A percentile compares a stretch with the other conserved stretches of the same genome.
Conservation (phyloP, 2,113 vertebrate genomes). For the Plestiodon gilberti region DNA sequence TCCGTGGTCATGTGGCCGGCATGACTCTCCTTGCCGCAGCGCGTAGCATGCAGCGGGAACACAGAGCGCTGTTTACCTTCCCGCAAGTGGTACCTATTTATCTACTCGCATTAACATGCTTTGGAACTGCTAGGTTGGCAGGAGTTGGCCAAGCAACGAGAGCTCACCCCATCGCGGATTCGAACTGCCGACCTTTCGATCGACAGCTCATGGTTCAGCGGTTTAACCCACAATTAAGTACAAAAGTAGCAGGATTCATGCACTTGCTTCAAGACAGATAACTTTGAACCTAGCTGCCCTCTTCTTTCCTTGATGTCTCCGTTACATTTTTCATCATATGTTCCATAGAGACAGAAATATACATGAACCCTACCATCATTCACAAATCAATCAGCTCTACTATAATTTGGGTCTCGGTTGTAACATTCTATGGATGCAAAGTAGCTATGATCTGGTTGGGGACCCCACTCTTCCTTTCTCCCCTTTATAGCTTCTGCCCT, state of each 20-base stretch:
- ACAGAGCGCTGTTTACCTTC: too few relatives aligned
- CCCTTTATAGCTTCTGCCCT: background rate
- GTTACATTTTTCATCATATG: background rate
- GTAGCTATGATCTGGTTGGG: background rate
- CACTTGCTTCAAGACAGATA: constrained; percentile 24
- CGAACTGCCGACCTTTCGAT: too few relatives aligned
- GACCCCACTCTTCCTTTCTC: background rate
- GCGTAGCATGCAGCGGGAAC: too few relatives aligned
- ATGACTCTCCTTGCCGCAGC: too few relatives aligned
- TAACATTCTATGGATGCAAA: background rate
- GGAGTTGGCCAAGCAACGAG: too few relatives aligned
- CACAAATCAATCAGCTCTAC: background rate
- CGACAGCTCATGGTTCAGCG: too few relatives aligned
- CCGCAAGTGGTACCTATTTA: too few relatives aligned
- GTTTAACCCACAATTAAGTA: background rate
- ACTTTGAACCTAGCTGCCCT: constrained; percentile 23
- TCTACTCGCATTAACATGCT: too few relatives aligned
- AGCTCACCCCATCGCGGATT: too few relatives aligned
- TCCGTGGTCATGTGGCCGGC: too few relatives aligned
- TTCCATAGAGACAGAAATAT: background rate
- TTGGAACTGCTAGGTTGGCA: too few relatives aligned
- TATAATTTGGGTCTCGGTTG: background rate
- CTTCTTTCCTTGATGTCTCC: background rate
- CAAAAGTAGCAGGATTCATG: background rate
- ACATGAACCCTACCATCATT: background rate